Conservation (phyloP, 2,113 vertebrate genomes). For the Glaucomys volans region DNA sequence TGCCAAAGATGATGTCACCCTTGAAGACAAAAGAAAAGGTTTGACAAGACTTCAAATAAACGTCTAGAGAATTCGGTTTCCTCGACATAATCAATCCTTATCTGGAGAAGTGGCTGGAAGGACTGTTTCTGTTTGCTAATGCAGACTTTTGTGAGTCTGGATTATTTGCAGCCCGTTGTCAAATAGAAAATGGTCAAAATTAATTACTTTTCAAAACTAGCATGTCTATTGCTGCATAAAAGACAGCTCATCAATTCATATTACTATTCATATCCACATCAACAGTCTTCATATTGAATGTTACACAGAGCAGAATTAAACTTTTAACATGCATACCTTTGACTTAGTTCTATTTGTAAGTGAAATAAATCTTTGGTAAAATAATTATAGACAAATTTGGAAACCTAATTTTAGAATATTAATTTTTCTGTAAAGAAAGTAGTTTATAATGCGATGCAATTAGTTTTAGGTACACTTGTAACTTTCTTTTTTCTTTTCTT, state of each 20-base stretch:
- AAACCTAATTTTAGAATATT: not conserved
- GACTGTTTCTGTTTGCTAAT: conserved; percentile 17
- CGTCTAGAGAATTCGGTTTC: conserved; percentile 54
- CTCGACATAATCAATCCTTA: conserved; percentile 40
- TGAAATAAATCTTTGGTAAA: not conserved
- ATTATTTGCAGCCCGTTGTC: conserved; percentile 23
- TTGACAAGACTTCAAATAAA: conserved; percentile 70
- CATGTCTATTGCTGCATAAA: not conserved
- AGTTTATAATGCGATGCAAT: not conserved
- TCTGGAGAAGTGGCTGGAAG: conserved; percentile 31
- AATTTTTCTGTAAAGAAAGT: not conserved
- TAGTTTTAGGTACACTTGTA: not conserved
- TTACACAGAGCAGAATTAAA: not conserved
- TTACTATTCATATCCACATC: not conserved
- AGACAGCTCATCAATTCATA: not conserved
- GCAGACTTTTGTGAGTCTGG: not conserved
- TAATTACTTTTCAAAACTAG: not conserved
- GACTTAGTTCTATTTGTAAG: not conserved
- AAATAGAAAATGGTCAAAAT: conserved; percentile 17
- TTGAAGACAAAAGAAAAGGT: conserved; percentile 62
- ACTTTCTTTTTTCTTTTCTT: not conserved
- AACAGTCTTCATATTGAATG: not conserved
- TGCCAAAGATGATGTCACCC: conserved; percentile 78
- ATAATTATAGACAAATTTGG: not conserved
- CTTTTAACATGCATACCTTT: not conserved